phyloP scores from a whole-genome alignment of 2,113 vertebrate genomes.

The Proterorhinus semilunaris region DNA sequence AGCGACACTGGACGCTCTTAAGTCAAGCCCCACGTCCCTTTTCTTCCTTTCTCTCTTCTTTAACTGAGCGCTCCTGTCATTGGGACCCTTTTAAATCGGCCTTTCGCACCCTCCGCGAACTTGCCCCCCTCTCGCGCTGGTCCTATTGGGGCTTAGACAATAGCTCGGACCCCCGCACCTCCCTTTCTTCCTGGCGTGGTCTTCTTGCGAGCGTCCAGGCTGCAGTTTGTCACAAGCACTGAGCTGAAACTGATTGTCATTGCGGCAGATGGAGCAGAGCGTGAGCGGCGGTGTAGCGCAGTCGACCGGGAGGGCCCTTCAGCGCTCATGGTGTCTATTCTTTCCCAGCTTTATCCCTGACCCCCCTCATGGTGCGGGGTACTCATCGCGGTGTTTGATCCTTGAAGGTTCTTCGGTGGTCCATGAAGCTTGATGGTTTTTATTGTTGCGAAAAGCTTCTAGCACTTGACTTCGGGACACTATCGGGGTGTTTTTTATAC shows the following conservation, averaged over 20 bases:
- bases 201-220: conserved; percentile 65
- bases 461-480: not conserved
- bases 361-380: conserved; percentile 6
- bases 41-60: conserved; percentile 61
- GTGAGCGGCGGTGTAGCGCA: not conserved
- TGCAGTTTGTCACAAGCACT: conserved; percentile 84
- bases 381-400: conserved; percentile 34
- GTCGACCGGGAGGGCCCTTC: conserved; percentile 31
- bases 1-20: conserved; percentile 54
- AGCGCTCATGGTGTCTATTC: conserved; percentile 29
- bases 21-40: conserved; percentile 40
- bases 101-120: conserved; percentile 48
- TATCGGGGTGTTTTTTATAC: no score
- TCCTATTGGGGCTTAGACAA: conserved; percentile 77
- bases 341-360: not conserved
- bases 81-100: conserved; percentile 70
- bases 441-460: not conserved
- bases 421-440: conserved; percentile 15
- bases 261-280: conserved; percentile 84
- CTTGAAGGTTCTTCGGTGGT: conserved; percentile 38
- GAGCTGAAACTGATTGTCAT: conserved; percentile 85
- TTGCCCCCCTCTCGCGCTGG: conserved; percentile 60
- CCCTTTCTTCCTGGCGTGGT: conserved; percentile 13
- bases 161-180: conserved; percentile 47
- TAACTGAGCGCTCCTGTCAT: conserved; percentile 65